Base-by-base conservation (phyloP, 2,113 vertebrate genomes). In the Megaptera novaeangliae region DNA sequence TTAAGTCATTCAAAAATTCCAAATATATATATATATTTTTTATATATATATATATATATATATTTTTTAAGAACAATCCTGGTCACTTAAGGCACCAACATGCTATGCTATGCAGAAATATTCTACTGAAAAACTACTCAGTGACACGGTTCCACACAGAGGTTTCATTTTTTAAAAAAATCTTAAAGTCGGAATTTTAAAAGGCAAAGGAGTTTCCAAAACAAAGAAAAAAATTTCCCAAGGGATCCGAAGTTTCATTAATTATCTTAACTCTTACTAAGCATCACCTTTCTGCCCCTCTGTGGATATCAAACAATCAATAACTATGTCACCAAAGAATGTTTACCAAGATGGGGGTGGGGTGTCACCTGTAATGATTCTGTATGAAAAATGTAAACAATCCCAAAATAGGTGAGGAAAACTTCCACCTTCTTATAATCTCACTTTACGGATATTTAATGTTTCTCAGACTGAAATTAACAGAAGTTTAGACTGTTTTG, bases 171-270 rank as follows among this genome's bases (percentile, higher is more conserved):
- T 97, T 74, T 55, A 4, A 25, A 4, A 95, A 8, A 95, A 97
- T 91, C 82, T 72, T 7, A 75, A 96, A 57, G 75, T 49, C 77
- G 97, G 93, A 95, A 81, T 95, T 81, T 77, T 83, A 84, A 92
- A 93, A 97, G 86, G 69, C 96, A 98, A 98, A 98, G 90, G 97
- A 98, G 96, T 98, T 98, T 97, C 87, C 94, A 75, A 23, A 94
- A 97, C 88, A 96, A 98, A 97, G 89, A 98, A 63, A 97, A 98
- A 98, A 94, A 72, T 89, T 92, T 64, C 84, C 78, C 97, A 98
- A 98, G 98, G 90, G 97, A 98, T 97, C 86, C 95, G 96, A 98
- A 98, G 98, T 99, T 99, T 98, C 96, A 97, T 52, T 83, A 98
- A 98, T 96, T 97, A 96, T 86, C 95, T 95, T 94, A 98, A 94